Base-by-base conservation (phyloP, 2,797 vertebrate genomes). In the Hapalemur alaotrensis region DNA sequence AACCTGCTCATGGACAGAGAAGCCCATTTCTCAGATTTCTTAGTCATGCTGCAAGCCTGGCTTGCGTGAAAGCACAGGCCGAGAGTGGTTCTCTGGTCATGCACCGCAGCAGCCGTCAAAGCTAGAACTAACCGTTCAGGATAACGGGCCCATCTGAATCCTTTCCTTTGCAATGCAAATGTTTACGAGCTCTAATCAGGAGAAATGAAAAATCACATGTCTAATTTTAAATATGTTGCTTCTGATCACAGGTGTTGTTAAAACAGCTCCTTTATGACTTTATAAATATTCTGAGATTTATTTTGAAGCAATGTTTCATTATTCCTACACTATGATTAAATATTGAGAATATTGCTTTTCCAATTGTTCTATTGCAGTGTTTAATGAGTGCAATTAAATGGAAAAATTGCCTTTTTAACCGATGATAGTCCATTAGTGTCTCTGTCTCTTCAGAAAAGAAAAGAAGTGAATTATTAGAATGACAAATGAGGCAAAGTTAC, bases 351-450 rank as follows among this genome's bases (percentile, higher is more conserved):
- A 98, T 98, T 99, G 98, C 98, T 99, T 99, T 99, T 98, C 98
- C 98, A 98, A 72, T 99, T 99, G 98, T 98, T 98, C 98, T 99
- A 98, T 98, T 98, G 97, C 97, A 97, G 98, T 98, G 98, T 98
- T 99, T 98, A 99, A 99, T 99, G 98, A 99, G 98, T 98, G 98
- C 98, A 99, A 99, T 99, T 99, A 99, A 99, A 99, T 98, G 98
- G 98, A 98, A 98, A 99, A 99, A 99, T 99, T 99, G 98, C 99
- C 98, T 99, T 98, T 98, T 99, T 98, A 98, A 98, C 97, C 97
- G 98, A 98, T 99, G 98, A 98, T 99, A 98, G 98, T 99, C 98
- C 98, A 99, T 99, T 99, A 99, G 98, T 98, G 99, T 98, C 98
- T 99, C 87, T 98, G 96, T 98, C 98, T 99, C 97, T 98, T 99